Evolutionary conservation across 2,797 vertebrate genomes (phyloP), one percentile per base, ranked within the genome.

Genomic region (Paguma larvata): DNA sequence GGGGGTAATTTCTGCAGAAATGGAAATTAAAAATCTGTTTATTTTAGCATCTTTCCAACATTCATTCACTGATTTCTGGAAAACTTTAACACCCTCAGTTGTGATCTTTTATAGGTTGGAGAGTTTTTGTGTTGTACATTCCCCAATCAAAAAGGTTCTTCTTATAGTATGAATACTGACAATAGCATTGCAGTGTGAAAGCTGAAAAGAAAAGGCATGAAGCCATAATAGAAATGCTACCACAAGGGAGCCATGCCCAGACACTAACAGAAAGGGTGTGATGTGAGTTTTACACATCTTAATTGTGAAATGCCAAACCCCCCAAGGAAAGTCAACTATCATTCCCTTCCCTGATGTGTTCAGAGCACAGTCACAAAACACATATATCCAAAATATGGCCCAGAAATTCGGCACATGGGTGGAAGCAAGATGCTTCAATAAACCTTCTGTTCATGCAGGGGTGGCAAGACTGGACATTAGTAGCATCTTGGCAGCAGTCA

Each of bases 31-130:
- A 95, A 21, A 30, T 86, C 41, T 96, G 30, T 65, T 89, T 92
- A 73, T 51, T 95, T 96, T 95, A 96, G 59, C 44, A 38, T 86
- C 65, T 89, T 89, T 92, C 14, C n/a, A 92, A 59, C 48, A 85
- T 88, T 46, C 34, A 38, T 89, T 90, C 30, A 62, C 46, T 93
- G 27, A 11, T 90, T 86, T 94, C 63, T 90, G 21, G 19, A 75
- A 95, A 72, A 80, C 23, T 77, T 93, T 92, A 41, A 51, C 32
- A 86, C 48, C 53, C 84, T 89, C 38, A 48, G 2, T 34, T 62
- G 30, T 85, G 53, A 92, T 96, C 51, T 89, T 83, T 92, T 30
- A 84, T 27, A 85, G 46, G 46, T 32, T 62, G 25, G 51, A 27
- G 18, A n/a, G 70, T 93, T 70, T 95, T 67, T 97, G 32, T 84